Percentiles rank a stretch among this genome's conserved stretches.
These are phyloP conservation scores for Acrocera orbiculus DNA, from an alignment of 2,888 invertebrate genomes.

Conservation along the genomic window DNA sequence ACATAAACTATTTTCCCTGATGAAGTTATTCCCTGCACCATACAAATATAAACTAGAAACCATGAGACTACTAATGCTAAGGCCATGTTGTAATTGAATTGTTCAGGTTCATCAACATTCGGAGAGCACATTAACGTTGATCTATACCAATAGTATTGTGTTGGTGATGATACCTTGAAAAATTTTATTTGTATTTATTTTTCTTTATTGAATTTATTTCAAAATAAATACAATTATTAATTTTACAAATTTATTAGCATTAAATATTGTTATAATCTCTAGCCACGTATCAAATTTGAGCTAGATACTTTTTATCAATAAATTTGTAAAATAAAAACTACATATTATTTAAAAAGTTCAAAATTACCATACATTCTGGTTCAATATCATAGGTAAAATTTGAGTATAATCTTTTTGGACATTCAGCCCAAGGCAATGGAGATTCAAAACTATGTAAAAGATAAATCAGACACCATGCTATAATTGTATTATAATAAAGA, in stretches of 20 bases:
- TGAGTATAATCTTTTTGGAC: conserved; percentile 64
- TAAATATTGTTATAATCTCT: too few species aligned
- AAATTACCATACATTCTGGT: conserved; percentile 59
- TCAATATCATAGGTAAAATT: conserved; percentile 64
- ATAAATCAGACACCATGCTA: conserved; percentile 94
- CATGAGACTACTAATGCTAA: conserved; percentile 75
- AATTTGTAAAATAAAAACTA: neutral
- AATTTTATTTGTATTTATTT: too few species aligned
- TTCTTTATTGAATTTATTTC: conserved; percentile 7
- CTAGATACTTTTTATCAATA: too few species aligned
- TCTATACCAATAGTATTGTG: conserved; percentile 91
- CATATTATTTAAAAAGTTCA: too few species aligned
- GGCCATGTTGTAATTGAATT: conserved; percentile 84
- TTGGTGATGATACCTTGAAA: conserved; percentile 67
- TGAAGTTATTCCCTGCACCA: conserved; percentile 94
- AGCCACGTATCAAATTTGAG: too few species aligned
- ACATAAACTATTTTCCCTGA: conserved; percentile 94
- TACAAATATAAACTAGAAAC: conserved; percentile 88
- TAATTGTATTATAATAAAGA: conserved; percentile 93
- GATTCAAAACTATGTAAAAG: conserved; percentile 85
- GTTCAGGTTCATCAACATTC: conserved; percentile 68
- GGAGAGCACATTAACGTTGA: conserved; percentile 79
- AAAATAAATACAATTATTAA: too few species aligned
- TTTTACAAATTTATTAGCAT: too few species aligned
- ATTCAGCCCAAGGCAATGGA: conserved; percentile 80